Base-by-base conservation (phyloP, 2,113 vertebrate genomes). In the Saguinus midas region DNA sequence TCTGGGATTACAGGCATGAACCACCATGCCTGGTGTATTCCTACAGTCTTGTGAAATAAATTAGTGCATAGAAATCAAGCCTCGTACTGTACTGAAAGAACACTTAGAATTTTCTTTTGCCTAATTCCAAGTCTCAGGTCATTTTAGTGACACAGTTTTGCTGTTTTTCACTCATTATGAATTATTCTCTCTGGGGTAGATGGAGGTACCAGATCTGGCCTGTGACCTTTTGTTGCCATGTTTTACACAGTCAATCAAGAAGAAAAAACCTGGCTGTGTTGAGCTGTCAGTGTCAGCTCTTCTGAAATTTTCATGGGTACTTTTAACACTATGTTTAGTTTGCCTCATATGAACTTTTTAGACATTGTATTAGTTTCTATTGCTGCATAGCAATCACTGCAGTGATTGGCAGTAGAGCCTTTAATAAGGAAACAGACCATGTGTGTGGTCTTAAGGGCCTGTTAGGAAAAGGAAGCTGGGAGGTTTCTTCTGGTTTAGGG, bases 311-410 rank as follows among this genome's bases (percentile, higher is more conserved):
- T 80, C 76, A 64, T 25, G 92, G 70, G 58, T 45, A 61, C 85
- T 75, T 94, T 87, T 90, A 87, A 84, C 45, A 64, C 84, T 52
- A 23, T 66, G 70, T 81, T 88, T 92, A 68, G 72, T 93, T 90
- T 81, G 91, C 82, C 20, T 58, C 35, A 2, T 58, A n/a, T 50
- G 70, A 89, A 84, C 43, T 72, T 64, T 96, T 82, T 48, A 90
- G 72, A 73, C 5, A 23, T n/a, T 83, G 27, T 25, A 35, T 92
- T 72, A 52, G 45, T 85, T 94, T 87, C 78, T 94, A 23, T 70
- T n/a, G 43, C 78, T 55, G 16, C 8, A 8, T 85, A 57, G 64
- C 25, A 16, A 13, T 17, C 35, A 12, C 14, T 73, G 23, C 66
- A 48, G 17, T 57, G 37, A 64, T 20, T n/a, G 35, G 58, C 20